Evolutionary conservation across 92 coral and sea anemone species (phyloP).

Genomic region (Epizoanthus stellaris): DNA sequence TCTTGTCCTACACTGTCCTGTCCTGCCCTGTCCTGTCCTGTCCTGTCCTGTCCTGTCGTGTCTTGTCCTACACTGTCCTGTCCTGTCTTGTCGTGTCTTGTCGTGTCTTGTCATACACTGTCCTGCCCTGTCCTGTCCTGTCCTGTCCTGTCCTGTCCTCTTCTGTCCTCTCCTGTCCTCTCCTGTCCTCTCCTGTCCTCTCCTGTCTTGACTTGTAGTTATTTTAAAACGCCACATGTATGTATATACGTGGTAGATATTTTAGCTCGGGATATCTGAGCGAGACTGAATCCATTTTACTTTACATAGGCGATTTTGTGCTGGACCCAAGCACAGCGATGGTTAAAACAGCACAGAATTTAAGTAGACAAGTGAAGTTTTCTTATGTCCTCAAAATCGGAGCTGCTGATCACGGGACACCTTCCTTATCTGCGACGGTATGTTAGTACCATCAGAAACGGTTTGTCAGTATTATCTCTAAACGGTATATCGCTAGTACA

Average conservation of each 20-base stretch:
- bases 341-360: slow-evolving; percentile 86
- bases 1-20: not conserved
- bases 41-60: not conserved
- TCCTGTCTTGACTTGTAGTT: too few species aligned
- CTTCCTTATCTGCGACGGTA: slow-evolving; percentile 85
- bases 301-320: slow-evolving; percentile 79
- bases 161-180: too few species aligned
- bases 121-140: too few species aligned
- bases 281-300: not conserved
- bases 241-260: too few species aligned
- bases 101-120: not conserved
- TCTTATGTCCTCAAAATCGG: slow-evolving; percentile 86
- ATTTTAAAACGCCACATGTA: too few species aligned
- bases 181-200: too few species aligned
- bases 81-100: too few species aligned
- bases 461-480: too few species aligned
- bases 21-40: not conserved
- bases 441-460: not conserved
- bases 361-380: slow-evolving; percentile 82
- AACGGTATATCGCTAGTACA: too few species aligned
- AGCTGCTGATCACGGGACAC: slow-evolving; percentile 85
- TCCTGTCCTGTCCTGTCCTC: too few species aligned
- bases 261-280: too few species aligned
- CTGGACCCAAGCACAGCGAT: slow-evolving; percentile 81
- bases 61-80: not conserved